phyloP scores from a whole-genome alignment of 2,797 vertebrate species.

The Lepilemur ruficaudatus region DNA sequence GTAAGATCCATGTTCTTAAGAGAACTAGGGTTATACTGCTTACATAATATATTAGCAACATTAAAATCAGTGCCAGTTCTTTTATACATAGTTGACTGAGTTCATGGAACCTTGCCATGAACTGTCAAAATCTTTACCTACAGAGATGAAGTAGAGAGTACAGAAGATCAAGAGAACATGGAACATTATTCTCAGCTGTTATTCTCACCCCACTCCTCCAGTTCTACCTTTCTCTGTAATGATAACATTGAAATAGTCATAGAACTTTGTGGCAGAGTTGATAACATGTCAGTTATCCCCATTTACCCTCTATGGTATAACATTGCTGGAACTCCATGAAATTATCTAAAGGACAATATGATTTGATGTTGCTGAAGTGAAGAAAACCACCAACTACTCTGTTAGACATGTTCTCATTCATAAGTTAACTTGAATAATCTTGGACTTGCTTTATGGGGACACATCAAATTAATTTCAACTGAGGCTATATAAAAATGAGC shows the following conservation, averaged over 20 bases:
- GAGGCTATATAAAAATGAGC: not conserved
- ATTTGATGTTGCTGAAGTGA: not conserved
- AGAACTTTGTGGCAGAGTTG: not conserved
- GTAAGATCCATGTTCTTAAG: not conserved
- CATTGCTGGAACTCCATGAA: not conserved
- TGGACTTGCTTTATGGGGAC: not conserved
- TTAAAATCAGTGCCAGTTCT: not conserved
- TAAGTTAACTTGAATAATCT: not conserved
- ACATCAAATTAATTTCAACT: slow-evolving; percentile 11
- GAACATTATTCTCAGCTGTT: not conserved
- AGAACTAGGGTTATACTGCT: not conserved
- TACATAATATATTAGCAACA: not conserved
- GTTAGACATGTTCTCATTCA: not conserved
- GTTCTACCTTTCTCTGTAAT: not conserved
- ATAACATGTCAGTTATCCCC: not conserved
- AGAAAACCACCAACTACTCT: not conserved
- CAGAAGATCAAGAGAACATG: not conserved
- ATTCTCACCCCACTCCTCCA: not conserved
- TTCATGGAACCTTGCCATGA: not conserved
- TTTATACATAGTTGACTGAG: not conserved
- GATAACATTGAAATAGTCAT: not conserved
- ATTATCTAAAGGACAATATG: not conserved
- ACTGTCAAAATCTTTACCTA: not conserved
- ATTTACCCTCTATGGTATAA: not conserved
- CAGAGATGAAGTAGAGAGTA: not conserved